A percentile compares a stretch with the other conserved stretches of the same genome.
phyloP scores from a whole-genome alignment of 2,888 invertebrate genomes.

The Antitype chi region DNA sequence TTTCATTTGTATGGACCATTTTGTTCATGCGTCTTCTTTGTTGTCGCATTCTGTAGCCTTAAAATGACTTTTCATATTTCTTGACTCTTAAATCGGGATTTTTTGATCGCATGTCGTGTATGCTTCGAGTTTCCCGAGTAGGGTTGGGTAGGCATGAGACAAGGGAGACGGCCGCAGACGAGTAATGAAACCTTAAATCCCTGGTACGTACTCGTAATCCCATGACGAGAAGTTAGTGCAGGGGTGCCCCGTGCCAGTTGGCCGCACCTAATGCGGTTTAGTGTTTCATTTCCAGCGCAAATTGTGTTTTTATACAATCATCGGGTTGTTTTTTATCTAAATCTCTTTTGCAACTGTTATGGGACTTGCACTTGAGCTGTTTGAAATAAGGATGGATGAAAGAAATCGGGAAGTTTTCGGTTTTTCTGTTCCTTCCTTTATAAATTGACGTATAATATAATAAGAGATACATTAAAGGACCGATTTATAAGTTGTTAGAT shows the following conservation, averaged over 20 bases:
- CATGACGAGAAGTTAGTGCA: slow-evolving; percentile 85
- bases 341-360: slow-evolving; percentile 75
- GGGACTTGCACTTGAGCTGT: slow-evolving; percentile 27
- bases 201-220: slow-evolving; percentile 90
- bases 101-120: background rate
- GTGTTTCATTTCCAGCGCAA: slow-evolving; percentile 87
- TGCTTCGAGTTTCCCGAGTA: slow-evolving; percentile 65
- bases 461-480: background rate
- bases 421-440: slow-evolving; percentile 12
- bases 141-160: slow-evolving; percentile 58
- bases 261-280: slow-evolving; percentile 89
- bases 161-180: slow-evolving; percentile 75
- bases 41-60: background rate
- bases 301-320: slow-evolving; percentile 86
- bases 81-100: background rate
- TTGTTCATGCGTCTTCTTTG: too few species aligned
- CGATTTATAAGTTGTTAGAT: background rate
- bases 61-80: background rate
- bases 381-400: slow-evolving; percentile 27
- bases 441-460: background rate
- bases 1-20: too few species aligned
- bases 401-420: slow-evolving; percentile 17
- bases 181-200: slow-evolving; percentile 91
- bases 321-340: slow-evolving; percentile 81
- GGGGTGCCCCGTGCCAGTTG: slow-evolving; percentile 85